Evolutionary conservation across 92 coral and sea anemone species (phyloP).

Genomic region (Umimayanthus chanpuru): DNA sequence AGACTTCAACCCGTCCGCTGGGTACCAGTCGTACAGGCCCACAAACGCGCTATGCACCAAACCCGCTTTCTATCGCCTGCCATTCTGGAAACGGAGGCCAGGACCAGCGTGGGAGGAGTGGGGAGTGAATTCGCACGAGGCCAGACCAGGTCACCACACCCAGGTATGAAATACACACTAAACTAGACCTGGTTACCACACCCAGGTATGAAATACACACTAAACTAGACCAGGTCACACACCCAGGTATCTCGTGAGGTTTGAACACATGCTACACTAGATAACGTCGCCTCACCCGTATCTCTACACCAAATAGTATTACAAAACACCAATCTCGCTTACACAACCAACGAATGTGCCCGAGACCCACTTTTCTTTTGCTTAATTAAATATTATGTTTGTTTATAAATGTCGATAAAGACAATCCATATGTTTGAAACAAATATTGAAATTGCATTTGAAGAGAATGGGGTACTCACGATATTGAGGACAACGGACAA

Average conservation of each 20-base stretch:
- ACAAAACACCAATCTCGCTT: too few species aligned
- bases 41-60: slow-evolving; percentile 32
- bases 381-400: too few species aligned
- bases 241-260: neutral
- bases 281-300: too few species aligned
- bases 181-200: neutral
- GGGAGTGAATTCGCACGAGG: slow-evolving; percentile 53
- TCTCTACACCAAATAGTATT: too few species aligned
- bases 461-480: too few species aligned
- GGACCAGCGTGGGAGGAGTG: slow-evolving; percentile 50
- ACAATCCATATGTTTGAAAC: too few species aligned
- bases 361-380: too few species aligned
- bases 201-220: neutral
- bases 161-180: slow-evolving; percentile 42
- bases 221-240: neutral
- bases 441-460: too few species aligned
- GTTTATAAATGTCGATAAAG: too few species aligned
- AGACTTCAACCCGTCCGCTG: slow-evolving; percentile 43
- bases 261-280: too few species aligned
- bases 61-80: slow-evolving; percentile 27
- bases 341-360: too few species aligned
- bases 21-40: slow-evolving; percentile 29
- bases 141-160: slow-evolving; percentile 65
- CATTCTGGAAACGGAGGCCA: slow-evolving; percentile 44
- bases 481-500: too few species aligned